These are phyloP conservation scores for Yponomeuta evonymella DNA, from an alignment of 2,888 invertebrate genomes.

Conservation along the genomic window DNA sequence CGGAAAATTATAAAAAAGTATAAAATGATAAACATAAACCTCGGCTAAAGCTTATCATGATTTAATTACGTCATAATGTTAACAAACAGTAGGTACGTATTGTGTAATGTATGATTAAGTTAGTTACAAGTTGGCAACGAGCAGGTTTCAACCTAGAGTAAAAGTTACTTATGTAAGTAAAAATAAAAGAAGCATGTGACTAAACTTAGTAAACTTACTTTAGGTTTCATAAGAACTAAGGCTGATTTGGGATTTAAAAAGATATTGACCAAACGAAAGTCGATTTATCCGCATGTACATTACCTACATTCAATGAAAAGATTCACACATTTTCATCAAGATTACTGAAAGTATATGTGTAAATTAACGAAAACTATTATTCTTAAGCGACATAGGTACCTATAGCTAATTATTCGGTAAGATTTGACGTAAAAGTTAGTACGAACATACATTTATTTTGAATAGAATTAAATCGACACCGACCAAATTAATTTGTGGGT, in stretches of 20 bases:
- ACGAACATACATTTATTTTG: constrained; percentile 34
- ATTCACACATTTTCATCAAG: too few relatives aligned
- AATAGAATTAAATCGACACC: constrained; percentile 21
- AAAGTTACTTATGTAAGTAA: background rate
- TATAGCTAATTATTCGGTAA: background rate
- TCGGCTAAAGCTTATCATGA: background rate
- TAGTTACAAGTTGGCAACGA: background rate
- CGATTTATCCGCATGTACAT: too few relatives aligned
- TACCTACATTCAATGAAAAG: too few relatives aligned
- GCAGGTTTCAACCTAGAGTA: background rate
- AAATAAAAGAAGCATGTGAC: background rate
- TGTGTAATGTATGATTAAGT: background rate
- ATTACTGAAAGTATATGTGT: background rate
- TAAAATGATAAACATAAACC: background rate
- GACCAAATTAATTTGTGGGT: constrained; percentile 25
- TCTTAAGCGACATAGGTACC: background rate
- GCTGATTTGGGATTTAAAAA: too few relatives aligned
- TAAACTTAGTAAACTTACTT: too few relatives aligned
- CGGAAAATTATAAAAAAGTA: background rate
- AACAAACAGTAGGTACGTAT: background rate
- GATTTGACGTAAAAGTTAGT: constrained; percentile 28
- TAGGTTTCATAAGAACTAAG: too few relatives aligned
- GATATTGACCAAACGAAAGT: too few relatives aligned
- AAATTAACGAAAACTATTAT: background rate
- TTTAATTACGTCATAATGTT: background rate